phyloP scores from a whole-genome alignment of 2,888 invertebrate species.

The Xanthorhoe spadicearia region DNA sequence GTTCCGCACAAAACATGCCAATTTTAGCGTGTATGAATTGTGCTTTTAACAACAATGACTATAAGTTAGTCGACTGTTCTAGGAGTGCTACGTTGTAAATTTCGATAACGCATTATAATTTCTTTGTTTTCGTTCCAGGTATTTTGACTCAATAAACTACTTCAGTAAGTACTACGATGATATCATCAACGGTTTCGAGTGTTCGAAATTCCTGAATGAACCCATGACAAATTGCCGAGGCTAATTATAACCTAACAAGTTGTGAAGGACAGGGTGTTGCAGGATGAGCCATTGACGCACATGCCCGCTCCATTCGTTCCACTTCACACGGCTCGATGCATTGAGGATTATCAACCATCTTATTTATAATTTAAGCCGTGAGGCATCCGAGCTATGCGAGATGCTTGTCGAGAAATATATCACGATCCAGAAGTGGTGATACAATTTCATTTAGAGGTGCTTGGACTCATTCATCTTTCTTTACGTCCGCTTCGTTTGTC shows the following conservation, averaged over 20 bases:
- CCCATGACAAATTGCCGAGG: constrained; percentile 52
- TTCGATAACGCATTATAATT: constrained; percentile 22
- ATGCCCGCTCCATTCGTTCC: constrained; percentile 57
- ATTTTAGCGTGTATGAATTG: constrained; percentile 49
- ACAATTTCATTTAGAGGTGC: constrained; percentile 31
- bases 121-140: constrained; percentile 42
- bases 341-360: constrained; percentile 52
- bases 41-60: constrained; percentile 45
- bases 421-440: constrained; percentile 30
- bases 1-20: constrained; percentile 50
- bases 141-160: constrained; percentile 26
- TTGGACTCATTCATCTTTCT: constrained; percentile 34
- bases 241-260: constrained; percentile 69
- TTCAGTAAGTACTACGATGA: constrained; percentile 28
- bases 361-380: constrained; percentile 60
- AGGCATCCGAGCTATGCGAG: constrained; percentile 54
- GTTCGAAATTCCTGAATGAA: constrained; percentile 33
- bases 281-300: constrained; percentile 63
- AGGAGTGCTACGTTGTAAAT: constrained; percentile 32
- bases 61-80: constrained; percentile 43
- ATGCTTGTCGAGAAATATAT: constrained; percentile 38
- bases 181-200: constrained; percentile 24
- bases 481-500: constrained; percentile 23
- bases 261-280: constrained; percentile 60
- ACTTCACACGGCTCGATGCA: constrained; percentile 63